Evolutionary conservation across 1,140 invertebrate genomes (phyloP).

Genomic region (Drosophila eugracilis): DNA sequence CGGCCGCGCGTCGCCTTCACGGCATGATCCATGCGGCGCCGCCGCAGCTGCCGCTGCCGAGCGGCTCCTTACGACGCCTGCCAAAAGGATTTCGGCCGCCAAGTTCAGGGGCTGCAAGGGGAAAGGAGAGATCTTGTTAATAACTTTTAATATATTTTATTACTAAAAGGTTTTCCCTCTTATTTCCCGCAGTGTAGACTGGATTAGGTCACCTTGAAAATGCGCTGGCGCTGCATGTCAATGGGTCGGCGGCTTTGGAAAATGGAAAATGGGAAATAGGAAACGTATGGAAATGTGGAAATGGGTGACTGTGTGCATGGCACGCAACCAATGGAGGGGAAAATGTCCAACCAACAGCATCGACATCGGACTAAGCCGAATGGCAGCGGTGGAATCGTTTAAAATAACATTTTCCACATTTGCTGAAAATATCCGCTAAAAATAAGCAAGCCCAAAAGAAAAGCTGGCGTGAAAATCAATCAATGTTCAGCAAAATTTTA

Average conservation of each 20-base stretch:
- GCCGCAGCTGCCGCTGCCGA: conserved; percentile 58
- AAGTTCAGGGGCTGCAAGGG: conserved; percentile 62
- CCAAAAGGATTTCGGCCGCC: conserved; percentile 17
- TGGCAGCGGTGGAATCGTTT: conserved; percentile 15
- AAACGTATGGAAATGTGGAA: no score
- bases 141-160: background rate
- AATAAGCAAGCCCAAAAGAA: conserved; percentile 61
- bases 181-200: background rate
- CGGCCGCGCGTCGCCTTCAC: conserved; percentile 92
- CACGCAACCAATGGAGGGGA: conserved; percentile 68
- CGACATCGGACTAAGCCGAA: background rate
- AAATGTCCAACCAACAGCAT: conserved; percentile 35
- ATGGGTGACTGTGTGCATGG: conserved; percentile 21
- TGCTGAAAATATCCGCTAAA: conserved; percentile 65
- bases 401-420: conserved; percentile 57
- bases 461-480: conserved; percentile 79
- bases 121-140: background rate
- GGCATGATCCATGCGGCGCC: conserved; percentile 91
- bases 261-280: conserved; percentile 6
- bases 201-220: conserved; percentile 23
- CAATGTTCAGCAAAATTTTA: conserved; percentile 56
- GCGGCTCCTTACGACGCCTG: conserved; percentile 51
- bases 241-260: conserved; percentile 25
- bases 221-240: background rate
- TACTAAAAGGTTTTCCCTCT: background rate